phyloP scores from a whole-genome alignment of 2,113 vertebrate species.

The Melanocharis versteri region DNA sequence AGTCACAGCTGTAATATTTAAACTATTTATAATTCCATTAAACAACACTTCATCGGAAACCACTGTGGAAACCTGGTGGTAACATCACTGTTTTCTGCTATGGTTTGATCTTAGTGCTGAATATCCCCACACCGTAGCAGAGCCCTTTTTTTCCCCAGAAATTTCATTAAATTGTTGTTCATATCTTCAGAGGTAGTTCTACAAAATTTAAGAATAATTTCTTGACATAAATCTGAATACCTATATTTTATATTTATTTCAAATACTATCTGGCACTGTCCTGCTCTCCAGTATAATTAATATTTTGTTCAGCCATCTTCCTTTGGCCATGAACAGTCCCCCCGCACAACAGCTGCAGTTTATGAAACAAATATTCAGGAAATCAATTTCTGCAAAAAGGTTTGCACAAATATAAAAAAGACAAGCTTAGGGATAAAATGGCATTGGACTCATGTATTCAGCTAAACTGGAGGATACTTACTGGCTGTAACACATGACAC shows the following conservation, averaged over 20 bases:
- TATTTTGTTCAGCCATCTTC: neutral
- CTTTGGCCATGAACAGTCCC: neutral
- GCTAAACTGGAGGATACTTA: neutral
- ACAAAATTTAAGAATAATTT: neutral
- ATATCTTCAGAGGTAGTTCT: neutral
- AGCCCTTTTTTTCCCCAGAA: neutral
- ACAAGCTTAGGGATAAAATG: neutral
- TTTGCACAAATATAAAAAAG: neutral
- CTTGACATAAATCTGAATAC: neutral
- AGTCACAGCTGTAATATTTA: neutral
- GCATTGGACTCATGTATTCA: neutral
- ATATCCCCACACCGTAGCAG: neutral
- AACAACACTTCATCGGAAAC: slow-evolving; percentile 1
- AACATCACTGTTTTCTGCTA: neutral
- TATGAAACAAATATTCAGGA: neutral
- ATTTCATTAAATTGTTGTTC: neutral
- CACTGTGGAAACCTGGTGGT: neutral
- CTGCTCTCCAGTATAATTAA: neutral
- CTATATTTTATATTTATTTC: neutral
- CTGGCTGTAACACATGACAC: neutral
- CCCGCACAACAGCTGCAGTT: neutral
- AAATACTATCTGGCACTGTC: neutral
- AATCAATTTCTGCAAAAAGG: neutral
- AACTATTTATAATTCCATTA: neutral
- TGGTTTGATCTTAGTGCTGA: neutral